These are phyloP conservation scores for Dendrolimus pini DNA, from an alignment of 2,888 invertebrate species.

Conservation along the genomic window DNA sequence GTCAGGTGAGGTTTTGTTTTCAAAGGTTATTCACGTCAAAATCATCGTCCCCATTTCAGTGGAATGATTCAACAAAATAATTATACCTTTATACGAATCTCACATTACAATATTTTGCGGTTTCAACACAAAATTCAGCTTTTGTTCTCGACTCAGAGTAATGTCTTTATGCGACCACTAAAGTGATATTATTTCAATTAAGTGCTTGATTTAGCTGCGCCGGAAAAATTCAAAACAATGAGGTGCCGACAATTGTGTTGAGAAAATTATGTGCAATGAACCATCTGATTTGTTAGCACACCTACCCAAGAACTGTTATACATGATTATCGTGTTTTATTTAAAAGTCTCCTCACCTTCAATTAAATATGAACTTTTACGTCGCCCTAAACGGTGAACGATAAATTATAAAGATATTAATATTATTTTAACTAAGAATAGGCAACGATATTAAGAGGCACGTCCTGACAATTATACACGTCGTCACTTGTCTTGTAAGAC, in stretches of 20 bases:
- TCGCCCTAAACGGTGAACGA: constrained; percentile 23
- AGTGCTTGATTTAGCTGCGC: constrained; percentile 59
- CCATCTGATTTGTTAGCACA: constrained; percentile 47
- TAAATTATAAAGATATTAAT: constrained; percentile 40
- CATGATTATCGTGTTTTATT: constrained; percentile 15
- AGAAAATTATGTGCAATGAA: constrained; percentile 63
- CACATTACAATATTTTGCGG: constrained; percentile 58
- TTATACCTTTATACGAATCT: constrained; percentile 41
- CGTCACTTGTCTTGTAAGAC: constrained; percentile 71
- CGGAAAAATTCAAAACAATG: constrained; percentile 70
- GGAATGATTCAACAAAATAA: constrained; percentile 47
- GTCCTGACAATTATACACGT: constrained; percentile 66
- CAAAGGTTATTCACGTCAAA: constrained; percentile 28
- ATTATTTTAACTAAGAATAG: constrained; percentile 58
- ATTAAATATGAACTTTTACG: constrained; percentile 23
- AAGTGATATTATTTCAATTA: constrained; percentile 70
- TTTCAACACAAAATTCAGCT: constrained; percentile 64
- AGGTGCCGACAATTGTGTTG: constrained; percentile 52
- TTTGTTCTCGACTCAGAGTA: constrained; percentile 58
- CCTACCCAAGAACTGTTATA: constrained; percentile 24
- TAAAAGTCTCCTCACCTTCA: constrained; percentile 15
- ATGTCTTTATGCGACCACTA: constrained; percentile 63
- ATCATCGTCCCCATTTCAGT: constrained; percentile 36
- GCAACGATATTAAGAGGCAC: constrained; percentile 48
- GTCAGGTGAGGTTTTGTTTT: constrained; percentile 23